These are phyloP conservation scores for Cyrtorhinus lividipennis DNA, from an alignment of 1,140 invertebrate genomes.

Conservation along the genomic window DNA sequence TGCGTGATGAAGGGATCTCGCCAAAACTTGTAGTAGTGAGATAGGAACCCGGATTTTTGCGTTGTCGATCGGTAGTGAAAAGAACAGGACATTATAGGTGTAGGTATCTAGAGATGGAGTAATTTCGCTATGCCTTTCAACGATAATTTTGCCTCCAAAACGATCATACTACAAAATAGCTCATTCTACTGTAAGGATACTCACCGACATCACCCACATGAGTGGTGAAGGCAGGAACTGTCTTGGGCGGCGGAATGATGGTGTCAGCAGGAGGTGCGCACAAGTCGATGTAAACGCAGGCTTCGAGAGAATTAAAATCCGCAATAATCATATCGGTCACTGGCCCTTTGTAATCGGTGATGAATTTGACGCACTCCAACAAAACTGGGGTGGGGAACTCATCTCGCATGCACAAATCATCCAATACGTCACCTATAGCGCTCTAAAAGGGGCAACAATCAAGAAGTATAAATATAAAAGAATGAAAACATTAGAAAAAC, in stretches of 20 bases:
- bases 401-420: constrained; percentile 49
- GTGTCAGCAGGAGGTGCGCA: constrained; percentile 34
- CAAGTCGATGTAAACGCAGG: constrained; percentile 58
- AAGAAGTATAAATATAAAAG: not conserved
- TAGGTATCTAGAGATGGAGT: too few species aligned
- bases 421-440: constrained; percentile 51
- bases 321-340: constrained; percentile 60
- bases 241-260: constrained; percentile 13
- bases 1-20: too few species aligned
- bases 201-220: constrained; percentile 40
- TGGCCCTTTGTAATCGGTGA: constrained; percentile 56
- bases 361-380: constrained; percentile 55
- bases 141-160: too few species aligned
- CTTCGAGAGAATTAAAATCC: constrained; percentile 59
- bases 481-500: too few species aligned
- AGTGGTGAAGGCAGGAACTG: constrained; percentile 23
- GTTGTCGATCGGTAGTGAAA: too few species aligned
- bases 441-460: too few species aligned
- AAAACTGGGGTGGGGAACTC: constrained; percentile 43
- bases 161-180: too few species aligned
- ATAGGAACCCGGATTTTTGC: too few species aligned
- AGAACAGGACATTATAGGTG: too few species aligned
- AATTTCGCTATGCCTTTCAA: too few species aligned
- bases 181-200: too few species aligned
- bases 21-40: too few species aligned